Conservation (phyloP, 2,797 vertebrate genomes). For the Caiman crocodilus region DNA sequence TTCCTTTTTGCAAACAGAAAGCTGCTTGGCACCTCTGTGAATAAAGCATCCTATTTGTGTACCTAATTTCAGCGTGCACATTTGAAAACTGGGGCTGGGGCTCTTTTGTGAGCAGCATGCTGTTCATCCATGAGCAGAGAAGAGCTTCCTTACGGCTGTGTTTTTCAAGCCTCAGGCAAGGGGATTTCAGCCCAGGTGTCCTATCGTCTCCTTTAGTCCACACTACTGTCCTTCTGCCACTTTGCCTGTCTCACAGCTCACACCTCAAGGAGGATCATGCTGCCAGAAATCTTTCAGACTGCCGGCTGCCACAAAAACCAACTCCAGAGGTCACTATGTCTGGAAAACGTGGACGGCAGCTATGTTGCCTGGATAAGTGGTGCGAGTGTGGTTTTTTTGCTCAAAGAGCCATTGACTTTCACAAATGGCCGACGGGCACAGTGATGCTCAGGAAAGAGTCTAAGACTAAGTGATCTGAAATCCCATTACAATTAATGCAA, state of each 20-base stretch:
- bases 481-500: not conserved
- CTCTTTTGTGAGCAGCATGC: not conserved
- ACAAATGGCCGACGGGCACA: not conserved
- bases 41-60: no score
- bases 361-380: not conserved
- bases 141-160: not conserved
- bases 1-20: not conserved
- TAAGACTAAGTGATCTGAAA: not conserved
- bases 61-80: not conserved
- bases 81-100: not conserved
- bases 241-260: not conserved
- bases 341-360: not conserved
- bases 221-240: accelerated
- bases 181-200: accelerated
- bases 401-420: accelerated
- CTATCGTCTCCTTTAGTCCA: not conserved
- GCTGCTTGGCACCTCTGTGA: not conserved
- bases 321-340: not conserved
- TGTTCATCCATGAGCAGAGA: not conserved
- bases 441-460: not conserved
- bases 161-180: not conserved
- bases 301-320: not conserved
- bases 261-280: not conserved
- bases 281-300: accelerated
- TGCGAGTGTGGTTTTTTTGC: accelerated